Percentiles rank a stretch among this genome's conserved stretches.
Evolutionary conservation across 1,140 invertebrate genomes (phyloP).

Genomic region (Streblospio benedicti): DNA sequence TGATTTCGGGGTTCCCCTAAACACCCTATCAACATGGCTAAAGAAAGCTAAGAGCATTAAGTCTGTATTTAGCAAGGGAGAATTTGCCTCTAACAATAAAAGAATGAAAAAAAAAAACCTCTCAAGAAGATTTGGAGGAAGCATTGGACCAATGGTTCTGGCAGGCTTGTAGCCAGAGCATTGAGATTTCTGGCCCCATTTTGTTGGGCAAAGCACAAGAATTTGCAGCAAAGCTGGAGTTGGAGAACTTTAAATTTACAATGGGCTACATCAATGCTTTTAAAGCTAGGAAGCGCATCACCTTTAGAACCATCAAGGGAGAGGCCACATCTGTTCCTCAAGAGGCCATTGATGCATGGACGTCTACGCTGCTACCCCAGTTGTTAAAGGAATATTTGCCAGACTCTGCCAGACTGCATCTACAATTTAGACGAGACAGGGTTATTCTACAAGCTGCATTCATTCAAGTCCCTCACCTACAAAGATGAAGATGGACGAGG

Average conservation of each 20-base stretch:
- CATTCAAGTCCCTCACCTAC: slow-evolving; percentile 25
- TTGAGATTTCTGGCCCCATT: too few species aligned
- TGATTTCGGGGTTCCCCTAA: too few species aligned
- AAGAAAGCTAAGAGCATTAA: too few species aligned
- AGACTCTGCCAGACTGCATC: neutral
- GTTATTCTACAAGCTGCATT: neutral
- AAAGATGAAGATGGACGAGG: slow-evolving; percentile 38
- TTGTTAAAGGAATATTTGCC: slow-evolving; percentile 10
- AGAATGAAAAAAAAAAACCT: too few species aligned
- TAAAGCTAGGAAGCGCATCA: slow-evolving; percentile 23
- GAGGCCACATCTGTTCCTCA: slow-evolving; percentile 19
- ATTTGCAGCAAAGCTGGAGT: slow-evolving; percentile 26
- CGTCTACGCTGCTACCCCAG: slow-evolving; percentile 5
- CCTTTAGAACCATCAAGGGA: slow-evolving; percentile 14
- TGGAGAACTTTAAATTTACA: slow-evolving; percentile 33
- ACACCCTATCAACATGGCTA: too few species aligned
- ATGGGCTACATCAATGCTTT: slow-evolving; percentile 36
- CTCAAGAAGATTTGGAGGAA: too few species aligned
- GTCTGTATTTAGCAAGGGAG: too few species aligned
- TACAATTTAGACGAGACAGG: slow-evolving; percentile 9
- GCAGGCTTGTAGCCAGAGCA: too few species aligned
- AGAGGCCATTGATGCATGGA: slow-evolving; percentile 10
- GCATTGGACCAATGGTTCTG: too few species aligned
- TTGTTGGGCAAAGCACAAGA: too few species aligned
- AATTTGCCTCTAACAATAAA: too few species aligned